phyloP scores from a whole-genome alignment of 1,140 invertebrate genomes.

The Lepidurus apus region DNA sequence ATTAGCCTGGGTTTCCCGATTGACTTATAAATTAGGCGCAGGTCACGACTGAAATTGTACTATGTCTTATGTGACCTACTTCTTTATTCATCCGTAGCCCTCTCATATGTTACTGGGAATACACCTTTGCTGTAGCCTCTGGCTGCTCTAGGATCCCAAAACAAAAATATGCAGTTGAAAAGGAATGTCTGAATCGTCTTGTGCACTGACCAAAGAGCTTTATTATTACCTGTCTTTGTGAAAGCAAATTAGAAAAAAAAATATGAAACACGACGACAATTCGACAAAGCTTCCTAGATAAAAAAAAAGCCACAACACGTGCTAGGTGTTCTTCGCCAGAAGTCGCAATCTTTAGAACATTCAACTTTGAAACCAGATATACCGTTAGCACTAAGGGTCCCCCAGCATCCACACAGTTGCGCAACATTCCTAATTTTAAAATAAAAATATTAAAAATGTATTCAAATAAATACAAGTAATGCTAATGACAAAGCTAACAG shows the following conservation, averaged over 20 bases:
- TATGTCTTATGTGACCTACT: not conserved
- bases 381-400: too few relatives aligned
- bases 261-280: not conserved
- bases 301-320: too few relatives aligned
- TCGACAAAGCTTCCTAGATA: not conserved
- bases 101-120: not conserved
- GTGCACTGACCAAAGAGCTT: too few relatives aligned
- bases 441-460: too few relatives aligned
- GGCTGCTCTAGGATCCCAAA: not conserved
- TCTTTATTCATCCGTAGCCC: not conserved
- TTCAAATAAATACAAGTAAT: not conserved
- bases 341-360: too few relatives aligned
- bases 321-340: too few relatives aligned
- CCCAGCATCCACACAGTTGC: too few relatives aligned
- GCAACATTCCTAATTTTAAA: too few relatives aligned
- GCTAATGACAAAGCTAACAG: not conserved
- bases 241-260: not conserved
- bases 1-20: not conserved
- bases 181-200: not conserved
- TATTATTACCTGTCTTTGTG: too few relatives aligned
- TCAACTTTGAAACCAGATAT: too few relatives aligned
- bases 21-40: not conserved
- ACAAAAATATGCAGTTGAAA: conserved; percentile 11
- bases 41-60: not conserved
- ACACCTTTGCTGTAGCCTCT: not conserved